These are phyloP conservation scores for Chironomus riparius DNA, from an alignment of 2,888 invertebrate species.

Conservation along the genomic window DNA sequence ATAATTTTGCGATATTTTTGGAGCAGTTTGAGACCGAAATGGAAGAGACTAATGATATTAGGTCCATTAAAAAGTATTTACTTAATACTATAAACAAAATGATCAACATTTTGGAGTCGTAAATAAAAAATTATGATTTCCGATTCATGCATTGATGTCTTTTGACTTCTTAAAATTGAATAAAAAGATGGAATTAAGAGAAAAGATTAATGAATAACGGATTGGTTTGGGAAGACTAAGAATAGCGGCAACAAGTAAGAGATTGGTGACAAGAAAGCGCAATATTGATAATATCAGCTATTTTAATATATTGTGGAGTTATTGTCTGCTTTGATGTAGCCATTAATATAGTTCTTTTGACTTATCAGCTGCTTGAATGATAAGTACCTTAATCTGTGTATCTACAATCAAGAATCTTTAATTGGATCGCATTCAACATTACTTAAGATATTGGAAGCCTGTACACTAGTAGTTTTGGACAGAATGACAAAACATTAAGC, in stretches of 20 bases:
- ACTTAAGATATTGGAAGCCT: too few relatives aligned
- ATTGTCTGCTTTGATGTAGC: too few relatives aligned
- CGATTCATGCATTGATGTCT: constrained; percentile 14
- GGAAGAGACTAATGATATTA: neutral
- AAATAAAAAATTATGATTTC: neutral
- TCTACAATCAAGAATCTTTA: too few relatives aligned
- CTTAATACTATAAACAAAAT: neutral
- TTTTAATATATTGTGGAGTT: too few relatives aligned
- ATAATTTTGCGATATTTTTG: neutral
- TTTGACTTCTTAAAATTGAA: neutral
- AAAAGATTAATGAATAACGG: neutral
- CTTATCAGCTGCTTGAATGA: too few relatives aligned
- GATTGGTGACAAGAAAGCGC: neutral
- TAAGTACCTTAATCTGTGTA: too few relatives aligned
- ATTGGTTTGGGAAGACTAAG: neutral
- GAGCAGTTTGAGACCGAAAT: neutral
- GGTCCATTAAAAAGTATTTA: neutral
- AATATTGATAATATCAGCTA: neutral
- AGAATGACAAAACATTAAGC: too few relatives aligned
- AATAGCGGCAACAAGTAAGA: neutral
- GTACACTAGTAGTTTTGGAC: too few relatives aligned
- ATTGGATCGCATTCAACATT: too few relatives aligned
- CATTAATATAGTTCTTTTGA: too few relatives aligned
- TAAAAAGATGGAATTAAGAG: neutral
- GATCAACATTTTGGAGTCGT: constrained; percentile 7